Percentiles rank a stretch among this genome's conserved stretches.
These are phyloP conservation scores for Aquatica leii DNA, from an alignment of 2,888 invertebrate species.

Conservation along the genomic window DNA sequence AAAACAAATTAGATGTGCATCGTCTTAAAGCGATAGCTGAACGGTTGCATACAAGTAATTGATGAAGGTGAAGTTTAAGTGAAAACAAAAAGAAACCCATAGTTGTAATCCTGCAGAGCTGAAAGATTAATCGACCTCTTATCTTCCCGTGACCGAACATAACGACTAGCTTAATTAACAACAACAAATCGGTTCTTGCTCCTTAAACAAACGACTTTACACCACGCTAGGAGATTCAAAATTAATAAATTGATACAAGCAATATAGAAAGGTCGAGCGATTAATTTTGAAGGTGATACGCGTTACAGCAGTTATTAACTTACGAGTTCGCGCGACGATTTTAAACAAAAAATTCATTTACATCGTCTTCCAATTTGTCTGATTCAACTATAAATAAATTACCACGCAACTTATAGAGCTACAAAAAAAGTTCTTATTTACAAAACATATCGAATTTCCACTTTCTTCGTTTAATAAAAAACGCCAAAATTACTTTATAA, in stretches of 20 bases:
- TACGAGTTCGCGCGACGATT: conserved; percentile 7
- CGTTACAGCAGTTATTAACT: conserved; percentile 17
- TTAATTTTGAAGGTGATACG: conserved; percentile 28
- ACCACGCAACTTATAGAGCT: not conserved
- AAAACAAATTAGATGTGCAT: too few relatives aligned
- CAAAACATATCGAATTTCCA: too few relatives aligned
- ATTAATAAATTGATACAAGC: conserved; percentile 32
- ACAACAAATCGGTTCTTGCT: conserved; percentile 43
- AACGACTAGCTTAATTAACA: conserved; percentile 49
- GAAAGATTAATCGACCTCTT: conserved; percentile 50
- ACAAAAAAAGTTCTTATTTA: not conserved
- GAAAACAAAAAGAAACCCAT: conserved; percentile 48
- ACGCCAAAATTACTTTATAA: conserved; percentile 15
- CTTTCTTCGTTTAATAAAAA: conserved; percentile 4
- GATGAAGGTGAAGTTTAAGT: conserved; percentile 35
- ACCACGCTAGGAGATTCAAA: conserved; percentile 28
- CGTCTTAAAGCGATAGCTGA: too few relatives aligned
- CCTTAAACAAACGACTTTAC: conserved; percentile 37
- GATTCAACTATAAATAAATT: not conserved
- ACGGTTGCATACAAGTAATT: conserved; percentile 20
- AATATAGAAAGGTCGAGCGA: conserved; percentile 20
- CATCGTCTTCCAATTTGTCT: not conserved
- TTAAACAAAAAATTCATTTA: conserved; percentile 14
- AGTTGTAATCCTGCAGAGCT: conserved; percentile 46
- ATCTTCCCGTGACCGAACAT: conserved; percentile 49